A percentile compares a stretch with the other conserved stretches of the same genome.
phyloP scores from a whole-genome alignment of 2,113 vertebrate species.

The Carettochelys insculpta region DNA sequence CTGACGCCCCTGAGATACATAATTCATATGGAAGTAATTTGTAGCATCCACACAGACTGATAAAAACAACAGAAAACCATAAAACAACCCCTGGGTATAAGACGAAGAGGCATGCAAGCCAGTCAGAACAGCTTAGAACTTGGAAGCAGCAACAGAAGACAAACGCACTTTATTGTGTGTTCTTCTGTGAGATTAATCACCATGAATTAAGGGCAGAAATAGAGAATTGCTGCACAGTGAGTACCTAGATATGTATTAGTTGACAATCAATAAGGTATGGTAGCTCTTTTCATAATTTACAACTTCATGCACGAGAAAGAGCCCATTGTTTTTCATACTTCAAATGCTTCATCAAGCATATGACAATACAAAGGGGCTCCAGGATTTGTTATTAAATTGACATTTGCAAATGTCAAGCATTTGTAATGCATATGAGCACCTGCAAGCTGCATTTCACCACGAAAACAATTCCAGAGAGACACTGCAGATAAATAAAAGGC shows the following conservation, averaged over 20 bases:
- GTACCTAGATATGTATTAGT: not conserved
- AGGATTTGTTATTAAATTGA: constrained; percentile 30
- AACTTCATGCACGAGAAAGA: not conserved
- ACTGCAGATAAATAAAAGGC: not conserved
- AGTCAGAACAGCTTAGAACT: not conserved
- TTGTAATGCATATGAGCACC: not conserved
- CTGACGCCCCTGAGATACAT: too few species aligned
- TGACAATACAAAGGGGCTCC: not conserved
- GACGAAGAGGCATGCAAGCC: not conserved
- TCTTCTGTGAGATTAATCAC: constrained; percentile 22
- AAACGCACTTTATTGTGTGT: not conserved
- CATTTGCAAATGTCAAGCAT: constrained; percentile 60
- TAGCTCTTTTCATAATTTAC: not conserved
- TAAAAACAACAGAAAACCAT: not conserved
- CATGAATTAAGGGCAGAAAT: not conserved
- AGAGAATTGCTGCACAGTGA: too few species aligned
- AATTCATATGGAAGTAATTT: too few species aligned
- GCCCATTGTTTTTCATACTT: constrained; percentile 40
- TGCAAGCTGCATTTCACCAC: not conserved
- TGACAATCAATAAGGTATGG: not conserved
- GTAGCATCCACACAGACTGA: not conserved
- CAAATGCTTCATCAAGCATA: not conserved
- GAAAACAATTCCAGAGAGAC: not conserved
- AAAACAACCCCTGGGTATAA: not conserved
- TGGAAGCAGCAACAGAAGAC: constrained; percentile 25